Conservation (phyloP, 2,113 vertebrate species). For the Phyllopteryx taeniolatus region DNA sequence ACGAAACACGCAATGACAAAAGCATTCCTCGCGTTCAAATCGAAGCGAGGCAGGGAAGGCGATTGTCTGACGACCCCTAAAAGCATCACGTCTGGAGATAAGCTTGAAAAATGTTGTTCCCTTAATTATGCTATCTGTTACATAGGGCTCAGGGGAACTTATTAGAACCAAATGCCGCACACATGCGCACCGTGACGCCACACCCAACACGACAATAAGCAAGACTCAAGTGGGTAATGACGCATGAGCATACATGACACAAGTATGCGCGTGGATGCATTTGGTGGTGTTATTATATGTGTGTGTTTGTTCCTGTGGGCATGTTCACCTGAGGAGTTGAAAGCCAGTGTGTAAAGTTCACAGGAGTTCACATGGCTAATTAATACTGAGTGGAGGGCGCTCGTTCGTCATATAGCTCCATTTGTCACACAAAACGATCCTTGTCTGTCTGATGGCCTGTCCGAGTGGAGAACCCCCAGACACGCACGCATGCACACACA, state of each 20-base stretch:
- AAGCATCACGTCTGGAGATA: conserved; percentile 57
- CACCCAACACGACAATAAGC: conserved; percentile 25
- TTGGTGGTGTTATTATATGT: conserved; percentile 20
- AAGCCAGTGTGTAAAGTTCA: conserved; percentile 70
- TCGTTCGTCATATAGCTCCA: conserved; percentile 70
- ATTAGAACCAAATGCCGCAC: conserved; percentile 30
- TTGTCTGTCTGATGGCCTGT: conserved; percentile 51
- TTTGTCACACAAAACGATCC: conserved; percentile 63
- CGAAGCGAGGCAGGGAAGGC: conserved; percentile 20
- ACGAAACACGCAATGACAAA: conserved; percentile 6
- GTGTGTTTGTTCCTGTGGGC: conserved; percentile 27
- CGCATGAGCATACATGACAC: conserved; percentile 47
- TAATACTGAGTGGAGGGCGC: conserved; percentile 65
- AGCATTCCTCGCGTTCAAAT: conserved; percentile 17
- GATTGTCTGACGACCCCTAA: conserved; percentile 31
- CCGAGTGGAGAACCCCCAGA: conserved; percentile 36
- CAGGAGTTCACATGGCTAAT: conserved; percentile 74
- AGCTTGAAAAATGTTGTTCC: conserved; percentile 52
- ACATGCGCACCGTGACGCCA: conserved; percentile 9
- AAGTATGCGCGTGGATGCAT: conserved; percentile 44
- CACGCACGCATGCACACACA: conserved; percentile 30
- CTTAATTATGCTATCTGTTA: conserved; percentile 63
- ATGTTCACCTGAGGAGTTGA: conserved; percentile 52
- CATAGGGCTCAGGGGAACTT: conserved; percentile 41
- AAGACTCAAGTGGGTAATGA: conserved; percentile 34